phyloP scores from a whole-genome alignment of 2,113 vertebrate genomes.

The Parus major region DNA sequence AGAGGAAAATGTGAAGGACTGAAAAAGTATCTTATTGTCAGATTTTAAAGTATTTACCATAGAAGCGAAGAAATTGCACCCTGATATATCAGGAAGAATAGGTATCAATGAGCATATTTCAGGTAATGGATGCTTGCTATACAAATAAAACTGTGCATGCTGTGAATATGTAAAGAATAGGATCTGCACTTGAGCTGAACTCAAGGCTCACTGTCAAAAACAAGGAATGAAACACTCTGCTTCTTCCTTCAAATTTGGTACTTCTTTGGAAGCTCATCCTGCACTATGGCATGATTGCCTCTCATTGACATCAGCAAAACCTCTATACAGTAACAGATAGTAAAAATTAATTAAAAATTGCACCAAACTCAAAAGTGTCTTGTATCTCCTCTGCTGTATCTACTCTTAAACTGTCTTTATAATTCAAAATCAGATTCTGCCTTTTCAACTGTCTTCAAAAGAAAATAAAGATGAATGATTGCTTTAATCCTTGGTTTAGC shows the following conservation, averaged over 20 bases:
- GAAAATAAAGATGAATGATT: not conserved
- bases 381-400: not conserved
- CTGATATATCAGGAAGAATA: not conserved
- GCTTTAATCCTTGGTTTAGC: not conserved
- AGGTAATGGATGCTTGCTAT: not conserved
- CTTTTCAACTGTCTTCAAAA: not conserved
- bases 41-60: not conserved
- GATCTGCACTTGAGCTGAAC: not conserved
- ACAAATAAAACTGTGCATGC: not conserved
- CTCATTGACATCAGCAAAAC: not conserved
- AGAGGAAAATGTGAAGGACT: not conserved
- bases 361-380: not conserved
- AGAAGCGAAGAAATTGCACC: not conserved
- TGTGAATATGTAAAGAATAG: not conserved
- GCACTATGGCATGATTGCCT: not conserved
- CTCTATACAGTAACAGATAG: not conserved
- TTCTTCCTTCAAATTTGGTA: not conserved
- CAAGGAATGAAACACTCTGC: not conserved
- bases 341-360: not conserved
- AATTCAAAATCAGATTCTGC: not conserved
- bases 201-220: not conserved
- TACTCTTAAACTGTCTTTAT: not conserved
- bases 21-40: not conserved
- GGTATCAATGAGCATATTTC: not conserved
- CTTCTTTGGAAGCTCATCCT: not conserved